Evolutionary conservation across 2,113 vertebrate genomes (phyloP).

Genomic region (Numenius arquata): DNA sequence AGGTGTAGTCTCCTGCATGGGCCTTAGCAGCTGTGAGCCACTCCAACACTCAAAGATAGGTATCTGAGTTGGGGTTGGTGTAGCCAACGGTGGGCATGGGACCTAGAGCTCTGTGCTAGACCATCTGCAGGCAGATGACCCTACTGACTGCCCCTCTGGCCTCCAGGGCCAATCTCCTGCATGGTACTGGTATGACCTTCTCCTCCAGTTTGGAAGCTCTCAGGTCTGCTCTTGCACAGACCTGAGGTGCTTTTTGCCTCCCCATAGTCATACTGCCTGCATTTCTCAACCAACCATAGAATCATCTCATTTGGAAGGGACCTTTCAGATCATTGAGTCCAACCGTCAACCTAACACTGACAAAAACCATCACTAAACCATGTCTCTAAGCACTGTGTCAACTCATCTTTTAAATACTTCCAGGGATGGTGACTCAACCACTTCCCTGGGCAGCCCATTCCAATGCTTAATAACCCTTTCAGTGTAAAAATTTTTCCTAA

Average conservation of each 20-base stretch:
- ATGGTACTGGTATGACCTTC: neutral
- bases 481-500: too few species aligned
- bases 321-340: too few species aligned
- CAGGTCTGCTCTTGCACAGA: neutral
- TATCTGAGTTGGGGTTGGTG: neutral
- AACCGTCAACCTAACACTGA: too few species aligned
- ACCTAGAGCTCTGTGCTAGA: neutral
- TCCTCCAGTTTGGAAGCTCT: neutral
- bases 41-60: neutral
- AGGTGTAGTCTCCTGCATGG: accelerated
- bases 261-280: neutral
- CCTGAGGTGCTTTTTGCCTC: neutral
- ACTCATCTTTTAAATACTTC: too few species aligned
- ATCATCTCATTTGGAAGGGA: too few species aligned
- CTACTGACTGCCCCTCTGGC: neutral
- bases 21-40: neutral
- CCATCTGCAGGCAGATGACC: neutral
- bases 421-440: too few species aligned
- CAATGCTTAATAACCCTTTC: too few species aligned
- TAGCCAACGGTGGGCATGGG: accelerated
- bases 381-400: too few species aligned
- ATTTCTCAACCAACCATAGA: neutral
- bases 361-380: too few species aligned
- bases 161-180: neutral
- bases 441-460: too few species aligned